Base-by-base conservation (phyloP, 2,888 invertebrate genomes). In the Dendrolimus houi region DNA sequence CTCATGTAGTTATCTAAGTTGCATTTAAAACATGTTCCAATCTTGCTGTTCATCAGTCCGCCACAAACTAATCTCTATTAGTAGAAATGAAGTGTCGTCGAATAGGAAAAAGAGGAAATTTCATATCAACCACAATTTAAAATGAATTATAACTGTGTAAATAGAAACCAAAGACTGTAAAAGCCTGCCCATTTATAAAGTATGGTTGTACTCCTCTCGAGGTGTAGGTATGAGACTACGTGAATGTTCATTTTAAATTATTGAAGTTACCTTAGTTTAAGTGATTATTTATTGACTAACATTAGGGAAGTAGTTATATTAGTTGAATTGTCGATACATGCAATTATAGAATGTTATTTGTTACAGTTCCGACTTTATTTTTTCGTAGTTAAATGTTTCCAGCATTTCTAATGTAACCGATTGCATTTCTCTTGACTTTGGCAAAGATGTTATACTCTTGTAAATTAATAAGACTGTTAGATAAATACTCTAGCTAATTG, bases 381-480 rank as follows among this genome's bases (percentile, higher is more conserved):
- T 69, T 64, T 59, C 66, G 55, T 54, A 60, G 68, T 66, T 55
- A 55, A 65, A 65, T 72, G 65, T 72, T 75, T 75, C 29, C 72
- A 72, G 81, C 81, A 85, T 83, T 83, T 82, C 71, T 29, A 29
- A 69, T 78, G 79, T 81, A 83, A 75, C 79, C 77, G 60, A 76
- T 80, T 86, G 88, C 88, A 87, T 89, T 88, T 89, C 74, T 71
- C 73, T 76, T 52, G 62, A 71, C 71, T 74, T 77, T 72, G 79
- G 74, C 75, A 77, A 79, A 79, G 79, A 80, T 76, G 74, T 84
- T 84, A 84, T 88, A 87, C 87, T 88, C 87, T 83, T 85, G 78
- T 87, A 87, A 86, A 83, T 79, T 83, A 87, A 85, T 85, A 85
- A 89, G 88, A 89, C 89, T 89, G 89, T 87, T 88, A 88, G 86